Evolutionary conservation across 2,113 vertebrate species (phyloP), one percentile per base, ranked within the genome.

Genomic region (Ahaetulla prasina): DNA sequence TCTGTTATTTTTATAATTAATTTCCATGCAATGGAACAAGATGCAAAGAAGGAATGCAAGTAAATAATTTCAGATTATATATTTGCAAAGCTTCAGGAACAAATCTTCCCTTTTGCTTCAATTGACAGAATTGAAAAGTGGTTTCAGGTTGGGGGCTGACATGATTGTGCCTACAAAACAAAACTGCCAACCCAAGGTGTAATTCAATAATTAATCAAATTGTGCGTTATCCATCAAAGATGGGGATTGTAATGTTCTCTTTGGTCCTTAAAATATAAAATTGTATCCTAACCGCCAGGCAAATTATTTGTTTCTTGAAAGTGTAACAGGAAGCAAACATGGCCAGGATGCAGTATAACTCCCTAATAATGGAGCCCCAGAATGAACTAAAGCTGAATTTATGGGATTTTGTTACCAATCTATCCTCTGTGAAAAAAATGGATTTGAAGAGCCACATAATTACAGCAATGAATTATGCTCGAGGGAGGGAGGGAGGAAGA

Each of bases 361-460:
- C 16, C 12, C 0, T 49, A 22, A 2, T 18, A 2, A 3, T 1
- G 20, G 0, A n/a, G 25, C 74, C 35, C 45, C 27, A 45, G 39
- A 5, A 85, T 0, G 0, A 0, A 25, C 16, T 35, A 16, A 3
- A 93, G 30, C 8, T 52, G 18, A 91, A 94, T 25, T 90, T 20
- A 85, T 3, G 22, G 20, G 63, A 39, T 14, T 93, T 3, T 55
- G 0, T 20, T 54, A 0, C 43, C 89, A 45, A 93, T 80, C 27
- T 93, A 53, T 68, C 14, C 8, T 90, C 89, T 55, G 18, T 91
- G 49, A 93, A 93, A 92, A 92, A 91, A 30, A 54, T 16, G 74
- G 93, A 45, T 85, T 1, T 87, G 6, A 92, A 94, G 49, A 94
- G 84, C 0, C 27, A 88, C 12, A 91, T 10, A 60, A 30, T 90